Evolutionary conservation across 92 coral and sea anemone species (phyloP).

Genomic region (Epizoanthus rinbou): DNA sequence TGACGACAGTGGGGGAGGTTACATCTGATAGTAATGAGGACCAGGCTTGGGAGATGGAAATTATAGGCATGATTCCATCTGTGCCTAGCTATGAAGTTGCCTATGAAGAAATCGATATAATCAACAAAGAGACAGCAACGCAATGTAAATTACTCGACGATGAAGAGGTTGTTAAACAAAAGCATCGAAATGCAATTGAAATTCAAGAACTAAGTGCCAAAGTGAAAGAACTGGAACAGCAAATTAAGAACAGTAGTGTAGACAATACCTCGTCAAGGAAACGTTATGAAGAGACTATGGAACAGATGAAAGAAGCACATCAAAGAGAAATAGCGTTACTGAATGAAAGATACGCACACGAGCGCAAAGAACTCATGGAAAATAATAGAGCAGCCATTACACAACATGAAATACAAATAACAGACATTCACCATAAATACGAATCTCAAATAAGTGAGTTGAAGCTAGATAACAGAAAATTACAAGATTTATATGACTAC

Average conservation of each 20-base stretch:
- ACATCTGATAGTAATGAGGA: not conserved
- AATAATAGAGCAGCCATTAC: not conserved
- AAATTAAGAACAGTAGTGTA: not conserved
- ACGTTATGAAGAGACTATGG: not conserved
- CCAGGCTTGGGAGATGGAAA: not conserved
- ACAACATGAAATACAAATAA: slow-evolving; percentile 6
- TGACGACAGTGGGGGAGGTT: not conserved
- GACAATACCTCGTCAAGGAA: not conserved
- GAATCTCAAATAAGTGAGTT: not conserved
- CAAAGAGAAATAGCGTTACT: not conserved
- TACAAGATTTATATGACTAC: not conserved
- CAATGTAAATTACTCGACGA: not conserved
- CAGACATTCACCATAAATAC: not conserved
- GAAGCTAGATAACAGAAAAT: not conserved
- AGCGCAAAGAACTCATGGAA: not conserved
- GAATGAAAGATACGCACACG: not conserved
- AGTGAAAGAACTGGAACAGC: not conserved
- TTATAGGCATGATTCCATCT: not conserved
- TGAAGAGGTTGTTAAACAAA: not conserved
- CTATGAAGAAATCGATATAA: not conserved
- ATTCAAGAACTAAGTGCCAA: not conserved
- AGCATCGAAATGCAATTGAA: not conserved
- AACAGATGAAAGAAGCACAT: not conserved
- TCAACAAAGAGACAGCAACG: not conserved
- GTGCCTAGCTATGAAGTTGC: not conserved